Evolutionary conservation across 1,140 invertebrate species (phyloP).

Genomic region (Drosophila subpulchrella): DNA sequence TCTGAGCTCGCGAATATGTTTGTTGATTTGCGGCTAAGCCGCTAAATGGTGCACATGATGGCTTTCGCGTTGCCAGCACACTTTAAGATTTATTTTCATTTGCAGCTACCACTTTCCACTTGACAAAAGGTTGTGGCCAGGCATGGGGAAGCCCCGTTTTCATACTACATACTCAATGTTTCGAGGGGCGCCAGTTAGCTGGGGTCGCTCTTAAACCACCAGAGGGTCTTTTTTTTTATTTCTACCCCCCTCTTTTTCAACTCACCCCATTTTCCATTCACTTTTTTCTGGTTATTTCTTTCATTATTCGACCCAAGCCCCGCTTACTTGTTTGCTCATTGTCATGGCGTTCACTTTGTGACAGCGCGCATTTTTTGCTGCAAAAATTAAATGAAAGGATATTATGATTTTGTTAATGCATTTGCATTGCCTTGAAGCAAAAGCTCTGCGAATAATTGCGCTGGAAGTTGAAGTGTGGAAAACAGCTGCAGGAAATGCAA

Average conservation of each 20-base stretch:
- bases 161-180: not conserved
- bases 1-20: conserved; percentile 44
- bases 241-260: not conserved
- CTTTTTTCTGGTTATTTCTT: conserved; percentile 26
- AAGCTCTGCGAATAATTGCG: conserved; percentile 39
- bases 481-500: not conserved
- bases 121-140: conserved; percentile 31
- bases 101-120: conserved; percentile 22
- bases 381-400: conserved; percentile 50
- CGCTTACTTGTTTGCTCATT: conserved; percentile 48
- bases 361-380: conserved; percentile 23
- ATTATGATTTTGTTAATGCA: conserved; percentile 53
- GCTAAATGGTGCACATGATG: conserved; percentile 53
- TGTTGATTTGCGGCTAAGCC: conserved; percentile 74
- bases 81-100: conserved; percentile 64
- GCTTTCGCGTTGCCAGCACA: conserved; percentile 10
- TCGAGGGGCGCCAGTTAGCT: conserved; percentile 28
- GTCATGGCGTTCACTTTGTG: conserved; percentile 52
- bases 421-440: conserved; percentile 29
- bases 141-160: not conserved
- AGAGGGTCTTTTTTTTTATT: not conserved
- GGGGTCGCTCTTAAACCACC: conserved; percentile 16
- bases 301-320: conserved; percentile 25
- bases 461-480: conserved; percentile 19
- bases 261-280: not conserved